phyloP scores from a whole-genome alignment of 2,113 vertebrate genomes.

The Phyllostomus discolor region DNA sequence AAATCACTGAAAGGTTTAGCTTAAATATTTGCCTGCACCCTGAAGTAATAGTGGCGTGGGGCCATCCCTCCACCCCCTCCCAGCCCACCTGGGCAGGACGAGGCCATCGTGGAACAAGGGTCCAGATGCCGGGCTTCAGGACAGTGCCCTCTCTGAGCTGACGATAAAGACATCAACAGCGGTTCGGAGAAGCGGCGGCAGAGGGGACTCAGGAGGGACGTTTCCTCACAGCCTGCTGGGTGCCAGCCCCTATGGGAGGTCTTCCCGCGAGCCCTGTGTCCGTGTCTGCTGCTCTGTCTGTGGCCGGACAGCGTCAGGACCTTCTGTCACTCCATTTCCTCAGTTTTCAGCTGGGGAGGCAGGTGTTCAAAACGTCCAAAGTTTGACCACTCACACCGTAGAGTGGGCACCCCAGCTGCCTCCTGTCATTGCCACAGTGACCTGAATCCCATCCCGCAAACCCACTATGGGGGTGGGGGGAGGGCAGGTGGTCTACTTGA shows the following conservation, averaged over 20 bases:
- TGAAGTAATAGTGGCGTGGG: background rate
- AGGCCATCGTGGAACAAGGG: fast-evolving
- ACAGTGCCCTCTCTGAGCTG: background rate
- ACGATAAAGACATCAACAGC: background rate
- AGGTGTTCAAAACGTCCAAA: background rate
- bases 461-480: background rate
- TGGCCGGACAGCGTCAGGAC: background rate
- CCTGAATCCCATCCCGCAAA: background rate
- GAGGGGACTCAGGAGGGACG: background rate
- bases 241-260: background rate
- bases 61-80: background rate
- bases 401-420: fast-evolving
- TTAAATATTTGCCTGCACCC: background rate
- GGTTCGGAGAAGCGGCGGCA: background rate
- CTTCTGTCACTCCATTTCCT: background rate
- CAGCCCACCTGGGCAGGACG: background rate
- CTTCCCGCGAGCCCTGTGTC: background rate
- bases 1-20: background rate
- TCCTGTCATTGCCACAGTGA: no score
- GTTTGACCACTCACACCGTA: background rate
- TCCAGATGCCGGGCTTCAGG: background rate
- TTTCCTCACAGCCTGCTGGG: no score
- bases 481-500: background rate
- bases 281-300: background rate
- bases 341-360: background rate